Base-by-base conservation (phyloP, 2,888 invertebrate species). In the Mesoligia furuncula region DNA sequence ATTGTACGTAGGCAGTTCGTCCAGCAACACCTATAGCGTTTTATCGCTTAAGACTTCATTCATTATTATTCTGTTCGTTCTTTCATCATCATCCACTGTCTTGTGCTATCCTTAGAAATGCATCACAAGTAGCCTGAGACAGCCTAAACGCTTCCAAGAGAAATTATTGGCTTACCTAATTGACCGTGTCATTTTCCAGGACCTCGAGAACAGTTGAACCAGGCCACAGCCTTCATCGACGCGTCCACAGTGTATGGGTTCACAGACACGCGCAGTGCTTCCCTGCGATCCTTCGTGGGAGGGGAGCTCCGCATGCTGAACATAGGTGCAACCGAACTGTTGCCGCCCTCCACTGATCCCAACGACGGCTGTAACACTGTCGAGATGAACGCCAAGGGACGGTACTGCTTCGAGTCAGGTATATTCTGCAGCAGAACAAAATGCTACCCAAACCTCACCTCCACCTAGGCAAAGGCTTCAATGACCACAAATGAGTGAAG, bases 181-280 rank as follows among this genome's bases (percentile, higher is more conserved):
- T 51, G 27, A 54, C 4, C 39, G 15, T 4, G 2, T 24, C 9
- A 17, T 20, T 2, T 72, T 54, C 0, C 90, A 97, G 97, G 98
- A 24, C 98, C 98, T 1, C 97, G 99, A 11, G 98, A 99, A 90
- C 99, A 99, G 90, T 92, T 99, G 75, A 98, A 98, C 94, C 99
- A 99, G 95, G 98, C 98, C 0, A 98, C 98, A 0, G 97, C 98
- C 0, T 99, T 97, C 93, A 97, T 99, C 31, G 99, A 99, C 92
- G 99, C 97, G 0, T 99, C 99, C 0, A 97, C 97, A 1, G 97
- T 99, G 20, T 99, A 99, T 90, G 98, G 99, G 0, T 97, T 97
- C 72, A 96, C 96, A 4, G 95, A 96, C 7, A 92, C 93, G 9
- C 94, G 97, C 3, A 97, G 95, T 57, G 91, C 89, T 0, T 91